Conservation (phyloP, 2,888 invertebrate species). For the Andrena bicolor region DNA sequence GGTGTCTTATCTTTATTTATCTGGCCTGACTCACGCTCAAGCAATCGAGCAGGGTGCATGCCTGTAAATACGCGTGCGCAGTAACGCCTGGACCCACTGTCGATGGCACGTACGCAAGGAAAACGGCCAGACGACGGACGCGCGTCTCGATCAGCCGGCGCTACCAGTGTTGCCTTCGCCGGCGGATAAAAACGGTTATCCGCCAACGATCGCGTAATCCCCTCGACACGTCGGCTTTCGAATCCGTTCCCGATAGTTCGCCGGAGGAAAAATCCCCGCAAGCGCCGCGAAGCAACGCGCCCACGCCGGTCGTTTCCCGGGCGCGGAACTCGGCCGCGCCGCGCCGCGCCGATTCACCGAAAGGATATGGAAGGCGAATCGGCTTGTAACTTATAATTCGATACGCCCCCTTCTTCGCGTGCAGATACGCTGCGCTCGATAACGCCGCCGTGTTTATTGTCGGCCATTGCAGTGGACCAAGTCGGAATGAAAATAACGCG, state of each 20-base stretch:
- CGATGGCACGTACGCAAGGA: constrained; percentile 22
- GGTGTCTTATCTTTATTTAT: constrained; percentile 70
- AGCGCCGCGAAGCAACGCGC: background rate
- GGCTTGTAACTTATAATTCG: constrained; percentile 44
- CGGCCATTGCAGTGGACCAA: background rate
- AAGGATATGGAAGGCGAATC: constrained; percentile 16
- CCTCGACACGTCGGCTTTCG: background rate
- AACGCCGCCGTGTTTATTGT: constrained; percentile 32
- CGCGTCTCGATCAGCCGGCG: background rate
- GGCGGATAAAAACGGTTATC: background rate
- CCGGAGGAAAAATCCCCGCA: background rate
- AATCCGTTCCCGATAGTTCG: background rate
- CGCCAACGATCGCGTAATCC: background rate
- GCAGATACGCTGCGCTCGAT: constrained; percentile 37
- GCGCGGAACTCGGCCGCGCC: background rate
- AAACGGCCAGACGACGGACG: too few relatives aligned
- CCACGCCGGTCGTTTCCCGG: constrained; percentile 2
- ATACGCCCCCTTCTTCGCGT: constrained; percentile 24
- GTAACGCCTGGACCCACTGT: constrained; percentile 57
- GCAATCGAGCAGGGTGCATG: constrained; percentile 27
- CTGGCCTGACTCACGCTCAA: constrained; percentile 49
- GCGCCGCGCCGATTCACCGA: background rate
- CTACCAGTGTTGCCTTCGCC: background rate
- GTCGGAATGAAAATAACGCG: constrained; percentile 4
- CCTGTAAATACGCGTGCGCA: constrained; percentile 45